phyloP scores from a whole-genome alignment of 2,113 vertebrate species.

The Tetrax tetrax region DNA sequence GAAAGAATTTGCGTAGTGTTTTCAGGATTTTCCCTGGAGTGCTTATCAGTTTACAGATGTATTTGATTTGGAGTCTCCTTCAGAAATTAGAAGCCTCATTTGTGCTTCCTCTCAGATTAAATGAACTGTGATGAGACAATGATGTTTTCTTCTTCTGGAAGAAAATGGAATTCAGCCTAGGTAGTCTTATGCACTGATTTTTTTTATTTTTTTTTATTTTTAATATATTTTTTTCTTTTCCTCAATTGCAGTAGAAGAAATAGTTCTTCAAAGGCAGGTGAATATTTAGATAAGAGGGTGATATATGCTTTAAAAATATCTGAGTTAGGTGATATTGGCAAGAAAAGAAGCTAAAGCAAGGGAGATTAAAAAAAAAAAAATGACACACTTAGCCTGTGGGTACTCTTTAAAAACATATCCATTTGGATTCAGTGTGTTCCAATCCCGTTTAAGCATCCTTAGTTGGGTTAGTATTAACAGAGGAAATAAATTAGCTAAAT shows the following conservation, averaged over 20 bases:
- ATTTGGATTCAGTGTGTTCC: not conserved
- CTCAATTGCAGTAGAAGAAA: not conserved
- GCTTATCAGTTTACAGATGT: not conserved
- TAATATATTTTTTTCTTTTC: not conserved
- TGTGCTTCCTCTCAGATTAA: not conserved
- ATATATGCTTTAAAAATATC: not conserved
- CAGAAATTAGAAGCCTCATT: conserved; percentile 10
- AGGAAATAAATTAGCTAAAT: conserved; percentile 2
- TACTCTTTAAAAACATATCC: not conserved
- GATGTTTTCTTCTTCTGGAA: not conserved
- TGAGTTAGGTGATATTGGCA: not conserved
- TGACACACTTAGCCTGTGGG: not conserved
- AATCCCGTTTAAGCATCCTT: not conserved
- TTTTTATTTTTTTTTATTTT: not conserved
- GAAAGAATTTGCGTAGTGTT: not conserved
- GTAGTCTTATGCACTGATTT: not conserved
- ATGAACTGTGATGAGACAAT: not conserved
- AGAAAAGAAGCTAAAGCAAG: not conserved
- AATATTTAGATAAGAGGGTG: not conserved
- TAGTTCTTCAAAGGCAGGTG: not conserved
- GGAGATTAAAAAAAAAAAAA: not conserved
- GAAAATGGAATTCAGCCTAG: not conserved
- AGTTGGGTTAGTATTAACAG: not conserved
- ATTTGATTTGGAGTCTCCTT: not conserved
- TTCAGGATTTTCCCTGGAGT: not conserved